Percentiles rank a stretch among this genome's conserved stretches.
These are phyloP conservation scores for Penaeus chinensis DNA, from an alignment of 1,140 invertebrate genomes.

Conservation along the genomic window DNA sequence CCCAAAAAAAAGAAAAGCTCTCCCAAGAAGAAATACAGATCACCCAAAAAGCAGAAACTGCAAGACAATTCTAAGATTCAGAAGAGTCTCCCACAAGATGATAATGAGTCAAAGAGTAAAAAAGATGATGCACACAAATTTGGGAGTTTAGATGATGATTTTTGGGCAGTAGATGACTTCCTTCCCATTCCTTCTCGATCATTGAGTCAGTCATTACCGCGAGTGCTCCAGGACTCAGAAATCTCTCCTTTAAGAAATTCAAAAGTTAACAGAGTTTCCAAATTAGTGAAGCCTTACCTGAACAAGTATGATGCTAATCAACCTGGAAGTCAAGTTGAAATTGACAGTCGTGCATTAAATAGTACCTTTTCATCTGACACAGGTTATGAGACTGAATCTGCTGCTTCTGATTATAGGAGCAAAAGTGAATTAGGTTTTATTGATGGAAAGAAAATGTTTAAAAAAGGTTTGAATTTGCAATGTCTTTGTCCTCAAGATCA, in stretches of 20 bases:
- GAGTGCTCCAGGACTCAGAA: not conserved
- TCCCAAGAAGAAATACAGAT: slow-evolving; percentile 39
- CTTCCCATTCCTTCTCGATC: slow-evolving; percentile 20
- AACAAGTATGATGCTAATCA: not conserved
- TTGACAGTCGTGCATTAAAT: slow-evolving; percentile 37
- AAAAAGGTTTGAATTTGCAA: not conserved
- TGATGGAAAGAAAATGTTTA: slow-evolving; percentile 11
- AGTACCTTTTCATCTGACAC: slow-evolving; percentile 56
- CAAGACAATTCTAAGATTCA: slow-evolving; percentile 6
- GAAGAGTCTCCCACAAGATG: not conserved
- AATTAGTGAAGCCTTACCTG: not conserved
- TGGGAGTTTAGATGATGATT: slow-evolving; percentile 38
- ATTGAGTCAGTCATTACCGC: not conserved
- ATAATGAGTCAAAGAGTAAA: not conserved
- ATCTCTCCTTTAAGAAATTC: not conserved
- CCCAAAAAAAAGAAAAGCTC: slow-evolving; percentile 46
- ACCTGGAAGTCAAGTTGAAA: slow-evolving; percentile 9
- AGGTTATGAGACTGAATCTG: slow-evolving; percentile 52
- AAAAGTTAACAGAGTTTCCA: not conserved
- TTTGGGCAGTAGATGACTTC: slow-evolving; percentile 55
- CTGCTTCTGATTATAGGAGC: slow-evolving; percentile 2
- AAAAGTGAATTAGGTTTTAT: slow-evolving; percentile 20
- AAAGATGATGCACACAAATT: slow-evolving; percentile 22
- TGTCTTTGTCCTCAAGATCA: too few species aligned
- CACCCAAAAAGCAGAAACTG: slow-evolving; percentile 35